These are phyloP conservation scores for Amazona vittata DNA, from an alignment of 2,113 vertebrate species.

Conservation along the genomic window DNA sequence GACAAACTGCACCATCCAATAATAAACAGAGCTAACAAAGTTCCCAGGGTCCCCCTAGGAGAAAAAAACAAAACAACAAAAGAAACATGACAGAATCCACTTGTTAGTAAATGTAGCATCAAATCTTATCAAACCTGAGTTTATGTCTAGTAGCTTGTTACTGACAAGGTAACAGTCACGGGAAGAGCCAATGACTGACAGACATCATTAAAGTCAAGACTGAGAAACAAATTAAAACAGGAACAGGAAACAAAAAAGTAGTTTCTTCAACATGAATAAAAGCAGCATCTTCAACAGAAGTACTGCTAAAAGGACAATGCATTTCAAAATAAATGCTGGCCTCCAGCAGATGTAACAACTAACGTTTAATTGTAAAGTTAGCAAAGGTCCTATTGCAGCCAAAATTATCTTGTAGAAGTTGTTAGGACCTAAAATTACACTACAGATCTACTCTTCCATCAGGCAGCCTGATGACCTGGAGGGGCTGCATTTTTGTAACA, in stretches of 20 bases:
- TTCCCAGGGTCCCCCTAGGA: slow-evolving; percentile 79
- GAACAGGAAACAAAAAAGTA: not conserved
- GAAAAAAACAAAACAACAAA: not conserved
- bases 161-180: not conserved
- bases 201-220: not conserved
- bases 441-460: not conserved
- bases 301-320: not conserved
- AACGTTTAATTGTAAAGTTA: not conserved
- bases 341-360: not conserved
- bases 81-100: not conserved
- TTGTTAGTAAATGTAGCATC: not conserved
- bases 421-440: not conserved
- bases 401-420: not conserved
- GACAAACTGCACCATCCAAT: slow-evolving; percentile 89
- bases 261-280: not conserved
- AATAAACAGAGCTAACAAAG: slow-evolving; percentile 73
- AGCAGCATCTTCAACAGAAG: not conserved
- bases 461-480: not conserved
- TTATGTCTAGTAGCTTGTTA: not conserved
- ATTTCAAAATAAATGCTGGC: not conserved
- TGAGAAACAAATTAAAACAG: not conserved
- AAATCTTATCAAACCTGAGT: not conserved
- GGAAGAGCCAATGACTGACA: not conserved
- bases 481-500: not conserved
- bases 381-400: not conserved